phyloP scores from a whole-genome alignment of 1,140 invertebrate genomes.

The Heliothis subflexa region DNA sequence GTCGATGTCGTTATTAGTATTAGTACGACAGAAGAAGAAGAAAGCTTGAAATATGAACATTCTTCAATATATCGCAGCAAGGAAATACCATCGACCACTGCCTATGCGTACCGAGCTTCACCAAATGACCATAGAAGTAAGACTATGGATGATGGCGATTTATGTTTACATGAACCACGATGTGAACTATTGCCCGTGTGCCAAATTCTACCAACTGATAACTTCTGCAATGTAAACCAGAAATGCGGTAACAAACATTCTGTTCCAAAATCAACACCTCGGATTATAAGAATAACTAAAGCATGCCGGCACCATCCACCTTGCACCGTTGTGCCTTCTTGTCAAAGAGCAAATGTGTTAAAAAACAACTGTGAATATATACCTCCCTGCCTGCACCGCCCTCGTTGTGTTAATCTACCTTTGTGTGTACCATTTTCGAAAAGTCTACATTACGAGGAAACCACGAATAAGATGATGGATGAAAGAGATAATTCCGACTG shows the following conservation, averaged over 20 bases:
- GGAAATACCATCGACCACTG: conserved; percentile 49
- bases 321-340: conserved; percentile 76
- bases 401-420: conserved; percentile 78
- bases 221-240: conserved; percentile 48
- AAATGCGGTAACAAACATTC: conserved; percentile 59
- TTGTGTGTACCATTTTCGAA: conserved; percentile 73
- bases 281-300: conserved; percentile 75
- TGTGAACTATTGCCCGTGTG: conserved; percentile 75
- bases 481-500: conserved; percentile 57
- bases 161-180: conserved; percentile 68
- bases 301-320: conserved; percentile 79
- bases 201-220: conserved; percentile 68
- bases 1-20: conserved; percentile 57
- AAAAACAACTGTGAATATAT: conserved; percentile 78
- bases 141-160: conserved; percentile 55
- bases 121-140: conserved; percentile 50
- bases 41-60: conserved; percentile 56
- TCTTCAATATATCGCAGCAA: conserved; percentile 51
- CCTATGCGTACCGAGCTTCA: conserved; percentile 45
- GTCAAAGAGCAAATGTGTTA: conserved; percentile 73
- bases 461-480: conserved; percentile 54
- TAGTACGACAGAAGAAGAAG: conserved; percentile 69
- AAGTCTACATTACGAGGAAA: conserved; percentile 65
- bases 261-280: conserved; percentile 55
- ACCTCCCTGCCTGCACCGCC: conserved; percentile 73